A percentile compares a stretch with the other conserved stretches of the same genome.
phyloP scores from a whole-genome alignment of 2,888 invertebrate genomes.

The Platypus cylindrus region DNA sequence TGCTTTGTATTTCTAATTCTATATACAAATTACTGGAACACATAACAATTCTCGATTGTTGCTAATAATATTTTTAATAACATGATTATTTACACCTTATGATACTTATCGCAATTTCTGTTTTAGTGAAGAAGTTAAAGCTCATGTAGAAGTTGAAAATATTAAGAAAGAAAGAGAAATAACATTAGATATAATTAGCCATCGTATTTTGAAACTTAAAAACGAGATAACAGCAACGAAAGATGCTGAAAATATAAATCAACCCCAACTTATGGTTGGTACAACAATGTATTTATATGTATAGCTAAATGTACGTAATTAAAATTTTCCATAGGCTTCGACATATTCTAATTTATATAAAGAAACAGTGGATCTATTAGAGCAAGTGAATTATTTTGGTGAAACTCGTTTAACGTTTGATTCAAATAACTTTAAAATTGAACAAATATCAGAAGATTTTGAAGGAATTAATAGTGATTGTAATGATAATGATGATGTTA shows the following conservation, averaged over 20 bases:
- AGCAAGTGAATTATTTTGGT: slow-evolving; percentile 45
- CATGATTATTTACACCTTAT: too few relatives aligned
- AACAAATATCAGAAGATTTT: slow-evolving; percentile 34
- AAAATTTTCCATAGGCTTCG: slow-evolving; percentile 34
- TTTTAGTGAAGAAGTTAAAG: slow-evolving; percentile 32
- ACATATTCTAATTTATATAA: slow-evolving; percentile 46
- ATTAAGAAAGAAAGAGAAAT: slow-evolving; percentile 37
- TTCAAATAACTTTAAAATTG: slow-evolving; percentile 42
- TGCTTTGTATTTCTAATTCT: too few relatives aligned
- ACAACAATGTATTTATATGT: not conserved
- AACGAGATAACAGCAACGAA: slow-evolving; percentile 29
- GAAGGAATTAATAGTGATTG: too few relatives aligned
- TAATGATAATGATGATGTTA: slow-evolving; percentile 41
- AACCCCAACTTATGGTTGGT: slow-evolving; percentile 17
- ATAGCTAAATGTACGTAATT: not conserved
- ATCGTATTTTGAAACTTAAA: slow-evolving; percentile 36
- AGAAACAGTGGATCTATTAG: slow-evolving; percentile 43
- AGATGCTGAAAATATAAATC: slow-evolving; percentile 24
- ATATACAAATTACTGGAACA: too few relatives aligned
- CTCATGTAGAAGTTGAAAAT: slow-evolving; percentile 35
- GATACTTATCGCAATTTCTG: slow-evolving; percentile 26
- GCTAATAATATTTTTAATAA: slow-evolving; percentile 2
- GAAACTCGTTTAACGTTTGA: slow-evolving; percentile 43
- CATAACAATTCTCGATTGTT: too few relatives aligned
- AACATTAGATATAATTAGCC: slow-evolving; percentile 37